These are phyloP conservation scores for Tetragnatha versicolor DNA, from an alignment of 1,140 invertebrate genomes.

Conservation along the genomic window DNA sequence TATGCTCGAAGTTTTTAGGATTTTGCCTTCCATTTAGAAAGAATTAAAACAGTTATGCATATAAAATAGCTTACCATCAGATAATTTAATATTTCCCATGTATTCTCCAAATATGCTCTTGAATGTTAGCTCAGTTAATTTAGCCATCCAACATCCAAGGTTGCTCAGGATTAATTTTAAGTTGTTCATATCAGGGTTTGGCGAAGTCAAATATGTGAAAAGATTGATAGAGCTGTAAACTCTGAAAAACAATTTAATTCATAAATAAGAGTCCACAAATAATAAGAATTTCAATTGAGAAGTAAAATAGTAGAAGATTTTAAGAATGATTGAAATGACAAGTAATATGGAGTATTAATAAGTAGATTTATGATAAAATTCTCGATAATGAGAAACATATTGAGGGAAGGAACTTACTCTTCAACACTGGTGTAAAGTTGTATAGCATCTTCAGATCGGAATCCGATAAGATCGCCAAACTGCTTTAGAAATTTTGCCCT, in stretches of 20 bases:
- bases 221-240: neutral
- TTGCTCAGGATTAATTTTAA: neutral
- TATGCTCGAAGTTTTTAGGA: too few species aligned
- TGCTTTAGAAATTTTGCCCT: conserved; percentile 1
- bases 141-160: neutral
- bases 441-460: neutral
- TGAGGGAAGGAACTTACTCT: conserved; percentile 1
- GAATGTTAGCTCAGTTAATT: neutral
- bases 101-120: too few species aligned
- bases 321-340: neutral
- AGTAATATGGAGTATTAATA: too few species aligned
- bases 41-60: too few species aligned
- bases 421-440: neutral
- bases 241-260: neutral
- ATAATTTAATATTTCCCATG: too few species aligned
- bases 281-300: too few species aligned
- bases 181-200: neutral
- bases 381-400: too few species aligned
- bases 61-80: too few species aligned
- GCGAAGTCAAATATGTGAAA: neutral
- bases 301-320: neutral
- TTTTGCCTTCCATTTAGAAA: too few species aligned
- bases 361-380: too few species aligned
- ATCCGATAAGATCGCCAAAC: neutral
- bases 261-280: neutral